Evolutionary conservation across 2,113 vertebrate genomes (phyloP).

Genomic region (Electrona antarctica): DNA sequence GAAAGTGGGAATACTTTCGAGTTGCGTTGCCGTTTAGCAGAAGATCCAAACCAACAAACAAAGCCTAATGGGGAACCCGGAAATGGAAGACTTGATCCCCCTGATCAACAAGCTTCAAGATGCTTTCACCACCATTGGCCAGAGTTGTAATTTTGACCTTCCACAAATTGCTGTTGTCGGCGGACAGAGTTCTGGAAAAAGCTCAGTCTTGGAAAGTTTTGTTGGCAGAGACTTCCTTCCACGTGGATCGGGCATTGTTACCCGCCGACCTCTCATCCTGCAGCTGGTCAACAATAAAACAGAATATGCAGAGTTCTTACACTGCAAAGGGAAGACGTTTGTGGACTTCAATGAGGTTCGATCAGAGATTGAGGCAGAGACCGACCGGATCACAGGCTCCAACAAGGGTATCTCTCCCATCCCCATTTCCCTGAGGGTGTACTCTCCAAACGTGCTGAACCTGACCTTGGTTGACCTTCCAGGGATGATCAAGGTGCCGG

Average conservation of each 20-base stretch:
- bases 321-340: constrained; percentile 96
- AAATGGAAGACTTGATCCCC: constrained; percentile 91
- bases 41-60: constrained; percentile 13
- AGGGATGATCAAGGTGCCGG: constrained; percentile 97
- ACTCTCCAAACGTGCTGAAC: constrained; percentile 93
- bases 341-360: constrained; percentile 97
- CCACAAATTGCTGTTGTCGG: constrained; percentile 90
- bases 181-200: constrained; percentile 89
- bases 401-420: constrained; percentile 96
- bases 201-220: constrained; percentile 89
- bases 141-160: constrained; percentile 87
- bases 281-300: constrained; percentile 53
- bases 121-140: constrained; percentile 88
- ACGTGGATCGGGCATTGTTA: constrained; percentile 88
- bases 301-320: constrained; percentile 97
- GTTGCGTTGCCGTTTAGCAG: too few species aligned
- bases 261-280: constrained; percentile 86
- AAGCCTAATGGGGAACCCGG: constrained; percentile 87
- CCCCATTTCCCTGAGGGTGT: constrained; percentile 95
- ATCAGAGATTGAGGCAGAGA: constrained; percentile 92
- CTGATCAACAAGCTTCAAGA: constrained; percentile 90
- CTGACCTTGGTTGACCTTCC: constrained; percentile 97
- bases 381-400: constrained; percentile 91
- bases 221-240: constrained; percentile 90
- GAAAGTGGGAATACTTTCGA: too few species aligned